Evolutionary conservation across 2,113 vertebrate genomes (phyloP).

Genomic region (Nothoprocta perdicaria): DNA sequence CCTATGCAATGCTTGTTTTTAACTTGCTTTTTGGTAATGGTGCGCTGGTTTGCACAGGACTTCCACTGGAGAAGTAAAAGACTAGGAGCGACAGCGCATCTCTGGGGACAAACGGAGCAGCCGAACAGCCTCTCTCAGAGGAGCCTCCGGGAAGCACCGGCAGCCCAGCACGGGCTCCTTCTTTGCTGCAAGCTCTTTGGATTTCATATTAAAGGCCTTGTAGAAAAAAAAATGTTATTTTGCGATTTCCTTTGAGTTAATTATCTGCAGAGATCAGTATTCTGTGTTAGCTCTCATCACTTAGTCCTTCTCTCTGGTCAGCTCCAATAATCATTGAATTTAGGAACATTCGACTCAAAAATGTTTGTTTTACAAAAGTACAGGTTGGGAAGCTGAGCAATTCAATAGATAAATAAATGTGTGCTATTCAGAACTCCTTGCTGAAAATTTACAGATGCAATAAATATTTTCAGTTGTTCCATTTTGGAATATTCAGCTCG

Average conservation of each 20-base stretch:
- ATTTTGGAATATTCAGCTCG: background rate
- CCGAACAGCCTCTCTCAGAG: background rate
- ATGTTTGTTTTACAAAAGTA: background rate
- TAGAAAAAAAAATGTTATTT: background rate
- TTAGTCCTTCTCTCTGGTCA: background rate
- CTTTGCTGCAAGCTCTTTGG: background rate
- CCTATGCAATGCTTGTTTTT: background rate
- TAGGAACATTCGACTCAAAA: background rate
- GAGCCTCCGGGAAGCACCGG: background rate
- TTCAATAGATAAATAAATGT: background rate
- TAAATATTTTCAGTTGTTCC: background rate
- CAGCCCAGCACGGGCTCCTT: background rate
- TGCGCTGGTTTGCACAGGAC: background rate
- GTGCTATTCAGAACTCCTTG: background rate
- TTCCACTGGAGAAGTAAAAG: background rate
- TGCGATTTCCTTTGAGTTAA: background rate
- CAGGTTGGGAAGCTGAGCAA: background rate
- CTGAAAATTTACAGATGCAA: background rate
- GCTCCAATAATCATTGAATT: background rate
- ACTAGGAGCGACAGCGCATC: background rate
- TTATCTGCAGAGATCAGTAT: background rate
- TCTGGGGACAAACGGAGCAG: background rate
- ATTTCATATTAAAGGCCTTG: constrained; percentile 13
- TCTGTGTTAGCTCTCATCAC: background rate
- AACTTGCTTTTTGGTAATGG: background rate